Evolutionary conservation across 2,113 vertebrate species (phyloP).

Genomic region (Opisthocomus hoazin): DNA sequence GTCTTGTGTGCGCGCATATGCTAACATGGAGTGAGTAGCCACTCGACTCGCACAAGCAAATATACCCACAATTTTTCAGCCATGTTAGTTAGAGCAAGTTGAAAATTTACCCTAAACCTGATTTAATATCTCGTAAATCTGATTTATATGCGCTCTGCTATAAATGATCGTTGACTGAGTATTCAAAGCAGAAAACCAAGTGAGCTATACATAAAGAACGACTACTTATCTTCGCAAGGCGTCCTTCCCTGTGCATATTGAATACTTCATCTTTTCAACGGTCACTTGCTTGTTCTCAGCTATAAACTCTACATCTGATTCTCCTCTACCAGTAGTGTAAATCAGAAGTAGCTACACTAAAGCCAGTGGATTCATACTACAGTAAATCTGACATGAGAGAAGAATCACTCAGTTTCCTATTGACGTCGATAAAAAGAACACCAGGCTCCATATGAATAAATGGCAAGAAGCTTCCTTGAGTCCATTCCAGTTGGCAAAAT

Average conservation of each 20-base stretch:
- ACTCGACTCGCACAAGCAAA: background rate
- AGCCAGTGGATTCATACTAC: background rate
- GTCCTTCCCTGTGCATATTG: background rate
- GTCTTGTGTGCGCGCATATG: background rate
- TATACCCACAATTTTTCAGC: background rate
- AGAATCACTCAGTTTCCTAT: background rate
- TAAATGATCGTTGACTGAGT: background rate
- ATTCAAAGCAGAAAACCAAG: background rate
- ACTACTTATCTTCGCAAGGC: background rate
- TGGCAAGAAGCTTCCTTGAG: background rate
- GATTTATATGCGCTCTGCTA: background rate
- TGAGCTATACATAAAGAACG: background rate
- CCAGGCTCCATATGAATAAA: background rate
- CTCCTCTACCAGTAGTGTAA: background rate
- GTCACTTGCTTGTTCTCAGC: background rate
- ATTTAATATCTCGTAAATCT: background rate
- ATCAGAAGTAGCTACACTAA: background rate
- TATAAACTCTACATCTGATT: background rate
- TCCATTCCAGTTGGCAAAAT: background rate
- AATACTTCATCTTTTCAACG: background rate
- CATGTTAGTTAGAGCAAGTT: background rate
- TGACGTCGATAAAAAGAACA: background rate
- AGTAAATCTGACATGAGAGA: background rate
- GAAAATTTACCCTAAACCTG: background rate
- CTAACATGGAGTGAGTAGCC: background rate